Evolutionary conservation across 2,888 invertebrate species (phyloP), one percentile per base, ranked within the genome.

Genomic region (Sepioteuthis lessoniana): DNA sequence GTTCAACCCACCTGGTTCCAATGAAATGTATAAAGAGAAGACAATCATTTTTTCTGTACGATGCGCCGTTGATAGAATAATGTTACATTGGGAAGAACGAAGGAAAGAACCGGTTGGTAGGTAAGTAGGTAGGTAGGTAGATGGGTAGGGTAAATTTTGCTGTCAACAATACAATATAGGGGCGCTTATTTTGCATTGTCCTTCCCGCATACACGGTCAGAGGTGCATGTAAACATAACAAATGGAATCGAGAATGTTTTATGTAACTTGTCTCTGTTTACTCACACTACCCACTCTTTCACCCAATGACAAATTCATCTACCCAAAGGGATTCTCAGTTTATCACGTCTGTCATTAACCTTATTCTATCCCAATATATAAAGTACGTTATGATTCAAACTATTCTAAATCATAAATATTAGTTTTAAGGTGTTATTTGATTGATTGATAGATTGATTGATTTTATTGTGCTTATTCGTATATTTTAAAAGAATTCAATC

Each of bases 101-200:
- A n/a, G 76, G n/a, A 76, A 76, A n/a, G 16, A 76, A n/a, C 76
- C 76, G n/a, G n/a, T n/a, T n/a, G n/a, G 76, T 76, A 76, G 76
- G 76, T 76, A 76, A 3, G 21, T 28, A 55, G 42, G 76, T 76
- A 76, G 76, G 76, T 76, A 76, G 21, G 21, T 28, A 55, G 42
- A n/a, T 42, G 55, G 21, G n/a, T n/a, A n/a, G 35, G 35, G 19
- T 76, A 35, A 76, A 76, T 35, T 16, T n/a, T 35, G n/a, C 19
- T 76, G 91, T 42, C 91, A 42, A 91, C 91, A 91, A 28, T 46
- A 38, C 91, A 42, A 42, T n/a, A 92, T 92, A 92, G 31, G 91
- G 91, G 91, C 91, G 47, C 46, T n/a, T n/a, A 46, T 92, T 92
- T 8, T 7, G 46, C 91, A 42, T 92, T 92, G 91, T 92, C 10